Conservation (phyloP, 2,113 vertebrate species). For the Poicephalus meyeri region DNA sequence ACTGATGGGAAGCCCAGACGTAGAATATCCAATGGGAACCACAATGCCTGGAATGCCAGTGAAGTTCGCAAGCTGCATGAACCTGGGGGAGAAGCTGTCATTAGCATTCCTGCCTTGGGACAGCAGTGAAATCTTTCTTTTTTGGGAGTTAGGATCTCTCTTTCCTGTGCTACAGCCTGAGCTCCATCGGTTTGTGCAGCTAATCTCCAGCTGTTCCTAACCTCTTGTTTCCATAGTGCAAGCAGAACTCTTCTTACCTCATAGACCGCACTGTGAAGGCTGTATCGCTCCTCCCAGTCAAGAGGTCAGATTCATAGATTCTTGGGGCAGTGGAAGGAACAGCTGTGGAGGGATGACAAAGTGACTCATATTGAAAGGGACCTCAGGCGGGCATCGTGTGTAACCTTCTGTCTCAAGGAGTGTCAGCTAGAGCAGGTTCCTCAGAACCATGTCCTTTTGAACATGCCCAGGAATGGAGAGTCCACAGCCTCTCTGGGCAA, state of each 20-base stretch:
- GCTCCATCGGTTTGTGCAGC: not conserved
- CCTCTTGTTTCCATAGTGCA: not conserved
- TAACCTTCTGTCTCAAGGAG: not conserved
- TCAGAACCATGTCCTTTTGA: not conserved
- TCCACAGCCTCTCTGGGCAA: not conserved
- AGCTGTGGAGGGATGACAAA: constrained; percentile 37
- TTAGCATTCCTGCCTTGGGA: not conserved
- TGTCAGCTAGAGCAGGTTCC: not conserved
- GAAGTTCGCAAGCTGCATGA: constrained; percentile 69
- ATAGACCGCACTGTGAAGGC: not conserved
- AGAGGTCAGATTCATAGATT: constrained; percentile 54
- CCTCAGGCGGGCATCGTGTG: not conserved
- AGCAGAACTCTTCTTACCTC: constrained; percentile 35
- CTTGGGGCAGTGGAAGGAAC: constrained; percentile 54
- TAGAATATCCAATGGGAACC: constrained; percentile 65
- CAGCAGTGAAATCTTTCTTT: not conserved
- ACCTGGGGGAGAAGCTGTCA: constrained; percentile 8
- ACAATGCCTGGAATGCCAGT: constrained; percentile 70
- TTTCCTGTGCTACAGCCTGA: not conserved
- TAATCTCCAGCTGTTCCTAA: not conserved
- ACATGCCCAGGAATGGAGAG: not conserved
- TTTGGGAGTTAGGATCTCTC: not conserved
- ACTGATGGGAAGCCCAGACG: constrained; percentile 49
- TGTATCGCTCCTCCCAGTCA: constrained; percentile 10
- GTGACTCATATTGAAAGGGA: not conserved